A percentile compares a stretch with the other conserved stretches of the same genome.
phyloP scores from a whole-genome alignment of 2,113 vertebrate species.

The Phyllopteryx taeniolatus region DNA sequence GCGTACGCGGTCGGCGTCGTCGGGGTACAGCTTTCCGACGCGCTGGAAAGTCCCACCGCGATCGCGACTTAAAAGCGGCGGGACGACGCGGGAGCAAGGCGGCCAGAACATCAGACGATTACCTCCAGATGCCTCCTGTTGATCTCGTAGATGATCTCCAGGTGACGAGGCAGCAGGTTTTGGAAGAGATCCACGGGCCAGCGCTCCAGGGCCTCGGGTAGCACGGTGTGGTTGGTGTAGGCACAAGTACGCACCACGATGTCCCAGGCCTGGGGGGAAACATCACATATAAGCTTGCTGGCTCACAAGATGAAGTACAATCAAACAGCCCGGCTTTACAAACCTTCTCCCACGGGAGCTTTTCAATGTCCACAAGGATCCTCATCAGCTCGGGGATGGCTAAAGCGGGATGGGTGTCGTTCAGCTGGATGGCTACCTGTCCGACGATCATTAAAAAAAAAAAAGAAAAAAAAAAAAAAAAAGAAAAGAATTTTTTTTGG shows the following conservation, averaged over 20 bases:
- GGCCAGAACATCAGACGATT: neutral
- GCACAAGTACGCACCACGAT: slow-evolving; percentile 83
- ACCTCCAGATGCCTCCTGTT: slow-evolving; percentile 86
- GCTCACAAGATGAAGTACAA: neutral
- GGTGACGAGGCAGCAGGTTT: slow-evolving; percentile 82
- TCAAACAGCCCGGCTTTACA: neutral
- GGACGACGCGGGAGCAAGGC: neutral
- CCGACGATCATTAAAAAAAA: neutral
- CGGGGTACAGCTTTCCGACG: slow-evolving; percentile 72
- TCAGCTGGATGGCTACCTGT: slow-evolving; percentile 93
- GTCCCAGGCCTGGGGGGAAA: slow-evolving; percentile 81
- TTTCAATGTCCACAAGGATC: slow-evolving; percentile 82
- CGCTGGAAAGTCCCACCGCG: slow-evolving; percentile 19
- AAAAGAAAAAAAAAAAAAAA: no score
- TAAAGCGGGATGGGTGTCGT: slow-evolving; percentile 88
- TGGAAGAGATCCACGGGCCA: slow-evolving; percentile 86
- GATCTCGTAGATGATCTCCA: slow-evolving; percentile 89
- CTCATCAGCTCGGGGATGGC: slow-evolving; percentile 90
- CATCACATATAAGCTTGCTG: neutral
- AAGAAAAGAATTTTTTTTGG: no score
- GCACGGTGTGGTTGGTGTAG: slow-evolving; percentile 92
- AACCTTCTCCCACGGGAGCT: slow-evolving; percentile 83
- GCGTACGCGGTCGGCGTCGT: slow-evolving; percentile 77
- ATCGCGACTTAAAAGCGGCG: neutral
- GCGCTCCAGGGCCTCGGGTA: slow-evolving; percentile 89